A percentile compares a stretch with the other conserved stretches of the same genome.
Conservation (phyloP, 2,797 vertebrate species). For the Eulemur coronatus region DNA sequence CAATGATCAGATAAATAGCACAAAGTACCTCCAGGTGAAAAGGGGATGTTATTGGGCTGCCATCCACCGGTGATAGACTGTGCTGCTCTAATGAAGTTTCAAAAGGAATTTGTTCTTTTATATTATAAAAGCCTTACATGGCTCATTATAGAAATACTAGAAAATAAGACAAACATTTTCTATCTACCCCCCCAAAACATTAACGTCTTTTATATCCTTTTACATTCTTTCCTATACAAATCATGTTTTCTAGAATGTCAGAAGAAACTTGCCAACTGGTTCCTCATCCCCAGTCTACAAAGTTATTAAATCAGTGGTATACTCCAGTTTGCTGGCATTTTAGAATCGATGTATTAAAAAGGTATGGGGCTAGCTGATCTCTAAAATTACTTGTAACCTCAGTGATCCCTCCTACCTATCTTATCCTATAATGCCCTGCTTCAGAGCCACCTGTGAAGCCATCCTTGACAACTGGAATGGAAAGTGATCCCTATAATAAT, state of each 20-base stretch:
- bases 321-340: background rate
- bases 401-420: background rate
- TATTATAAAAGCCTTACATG: background rate
- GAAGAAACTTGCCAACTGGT: background rate
- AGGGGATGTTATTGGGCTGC: background rate
- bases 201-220: background rate
- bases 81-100: background rate
- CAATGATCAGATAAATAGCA: background rate
- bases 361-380: background rate
- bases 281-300: background rate
- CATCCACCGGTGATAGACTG: background rate
- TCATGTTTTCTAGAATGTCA: background rate
- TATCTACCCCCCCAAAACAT: background rate
- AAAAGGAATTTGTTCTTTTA: background rate
- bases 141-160: background rate
- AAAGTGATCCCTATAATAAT: background rate
- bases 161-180: background rate
- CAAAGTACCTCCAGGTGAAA: background rate
- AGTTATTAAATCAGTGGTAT: background rate
- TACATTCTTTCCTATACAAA: background rate
- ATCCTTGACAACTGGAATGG: background rate
- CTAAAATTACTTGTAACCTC: background rate
- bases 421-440: background rate
- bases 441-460: background rate
- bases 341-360: background rate